Evolutionary conservation across 2,113 vertebrate genomes (phyloP).

Genomic region (Corynorhinus townsendii): DNA sequence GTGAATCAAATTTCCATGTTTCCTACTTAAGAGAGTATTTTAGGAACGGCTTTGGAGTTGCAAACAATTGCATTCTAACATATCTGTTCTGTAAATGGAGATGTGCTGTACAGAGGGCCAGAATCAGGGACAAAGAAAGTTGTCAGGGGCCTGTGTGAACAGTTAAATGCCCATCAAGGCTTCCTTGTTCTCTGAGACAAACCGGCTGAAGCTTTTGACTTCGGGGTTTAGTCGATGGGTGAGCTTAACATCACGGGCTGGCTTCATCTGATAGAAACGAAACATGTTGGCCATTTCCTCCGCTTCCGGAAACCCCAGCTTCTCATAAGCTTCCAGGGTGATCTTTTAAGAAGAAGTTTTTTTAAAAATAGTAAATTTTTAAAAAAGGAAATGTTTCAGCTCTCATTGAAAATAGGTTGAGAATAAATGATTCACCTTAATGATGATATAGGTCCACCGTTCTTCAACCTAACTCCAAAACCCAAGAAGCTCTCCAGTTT

Average conservation of each 20-base stretch:
- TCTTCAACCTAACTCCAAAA: background rate
- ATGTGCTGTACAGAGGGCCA: background rate
- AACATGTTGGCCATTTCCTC: conserved; percentile 53
- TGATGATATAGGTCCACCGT: background rate
- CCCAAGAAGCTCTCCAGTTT: background rate
- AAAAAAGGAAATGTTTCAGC: background rate
- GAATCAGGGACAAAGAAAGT: too few species aligned
- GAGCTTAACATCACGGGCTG: conserved; percentile 1
- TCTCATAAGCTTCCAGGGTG: conserved; percentile 16
- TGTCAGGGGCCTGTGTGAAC: background rate
- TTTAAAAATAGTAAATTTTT: background rate
- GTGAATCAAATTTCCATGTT: background rate
- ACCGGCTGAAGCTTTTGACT: conserved; percentile 57
- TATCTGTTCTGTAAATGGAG: background rate
- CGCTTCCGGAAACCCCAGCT: conserved; percentile 23
- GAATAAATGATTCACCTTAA: background rate
- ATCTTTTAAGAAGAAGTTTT: conserved; percentile 46
- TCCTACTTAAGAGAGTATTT: background rate
- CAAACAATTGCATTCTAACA: too few species aligned
- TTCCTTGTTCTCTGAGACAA: conserved; percentile 35
- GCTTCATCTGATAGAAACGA: conserved; percentile 43
- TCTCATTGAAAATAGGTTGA: background rate
- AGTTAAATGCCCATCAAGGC: background rate
- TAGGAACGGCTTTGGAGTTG: background rate
- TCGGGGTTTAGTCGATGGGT: conserved; percentile 41